Base-by-base conservation (phyloP, 2,113 vertebrate species). In the Oncorhynchus tshawytscha region DNA sequence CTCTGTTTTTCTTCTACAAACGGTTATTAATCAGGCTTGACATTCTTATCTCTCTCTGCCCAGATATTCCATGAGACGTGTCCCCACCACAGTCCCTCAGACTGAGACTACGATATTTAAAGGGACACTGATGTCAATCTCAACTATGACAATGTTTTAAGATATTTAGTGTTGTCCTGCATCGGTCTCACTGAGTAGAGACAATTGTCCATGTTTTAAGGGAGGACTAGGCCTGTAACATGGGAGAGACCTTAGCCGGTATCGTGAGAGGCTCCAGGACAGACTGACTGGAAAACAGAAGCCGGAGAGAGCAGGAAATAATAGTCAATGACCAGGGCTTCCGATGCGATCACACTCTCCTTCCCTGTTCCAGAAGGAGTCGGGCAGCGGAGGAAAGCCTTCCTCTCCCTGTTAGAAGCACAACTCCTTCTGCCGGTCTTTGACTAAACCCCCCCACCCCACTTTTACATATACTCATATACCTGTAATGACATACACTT, bases 311-410 rank as follows among this genome's bases (percentile, higher is more conserved):
- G 39, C 39, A 45, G 39, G 39, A 95, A 94, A 92, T 87, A 78
- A 92, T 89, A 87, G 84, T 85, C 87, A 91, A 80, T 81, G 80
- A 92, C 77, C 88, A 81, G 91, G 24, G 83, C 86, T 94, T 94
- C 92, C 89, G 34, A 85, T 72, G 81, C 78, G 89, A 90, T 90
- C 90, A 73, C 57, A 66, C 81, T 86, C 85, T 84, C 73, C 81
- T 90, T 89, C 84, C 0, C 0, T 84, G 82, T 83, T 88, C 84
- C 82, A 89, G 72, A 78, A 83, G 78, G 80, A 64, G 87, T 85
- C 73, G 72, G 81, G 77, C 79, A 77, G 18, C 45, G 88, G 77
- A 83, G 70, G 73, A 88, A 87, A 54, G 29, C 78, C 75, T 88
- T 91, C 83, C 82, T 87, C 75, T 89, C 69, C 85, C 66, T 45